These are phyloP conservation scores for Todiramphus chloris DNA, from an alignment of 2,113 vertebrate species.

Conservation along the genomic window DNA sequence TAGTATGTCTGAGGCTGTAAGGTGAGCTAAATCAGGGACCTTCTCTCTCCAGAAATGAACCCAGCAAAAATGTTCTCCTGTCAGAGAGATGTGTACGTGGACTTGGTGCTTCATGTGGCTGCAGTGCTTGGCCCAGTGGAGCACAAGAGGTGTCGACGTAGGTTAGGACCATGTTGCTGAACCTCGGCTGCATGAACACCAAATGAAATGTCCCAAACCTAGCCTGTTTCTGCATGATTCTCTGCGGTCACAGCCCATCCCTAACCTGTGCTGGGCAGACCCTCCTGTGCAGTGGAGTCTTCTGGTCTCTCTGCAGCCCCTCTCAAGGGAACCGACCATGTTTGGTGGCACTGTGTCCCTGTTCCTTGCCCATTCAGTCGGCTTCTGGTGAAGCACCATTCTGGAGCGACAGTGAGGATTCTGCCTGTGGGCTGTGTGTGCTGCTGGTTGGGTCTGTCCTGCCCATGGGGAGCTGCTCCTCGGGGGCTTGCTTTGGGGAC, in stretches of 20 bases:
- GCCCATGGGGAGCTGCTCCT: neutral
- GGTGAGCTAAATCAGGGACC: neutral
- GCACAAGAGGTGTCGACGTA: rapidly evolving
- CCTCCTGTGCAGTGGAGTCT: neutral
- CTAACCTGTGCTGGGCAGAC: neutral
- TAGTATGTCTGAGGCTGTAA: neutral
- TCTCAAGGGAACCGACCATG: rapidly evolving
- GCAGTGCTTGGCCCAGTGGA: neutral
- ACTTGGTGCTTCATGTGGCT: neutral
- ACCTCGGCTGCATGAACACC: no score
- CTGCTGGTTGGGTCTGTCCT: no score
- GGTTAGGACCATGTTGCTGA: neutral
- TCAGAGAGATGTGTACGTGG: rapidly evolving
- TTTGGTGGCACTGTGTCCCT: neutral
- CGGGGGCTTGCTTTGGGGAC: rapidly evolving
- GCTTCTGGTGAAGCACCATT: neutral
- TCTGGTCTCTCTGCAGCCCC: neutral
- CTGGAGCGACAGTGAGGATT: rapidly evolving
- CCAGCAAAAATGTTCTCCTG: neutral
- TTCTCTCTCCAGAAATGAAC: neutral
- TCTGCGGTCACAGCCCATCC: neutral
- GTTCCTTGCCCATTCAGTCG: neutral
- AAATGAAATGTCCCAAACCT: neutral
- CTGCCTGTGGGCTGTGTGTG: no score
- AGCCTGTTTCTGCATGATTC: rapidly evolving